Evolutionary conservation across 1,140 invertebrate species (phyloP).

Genomic region (Octopus bimaculoides): DNA sequence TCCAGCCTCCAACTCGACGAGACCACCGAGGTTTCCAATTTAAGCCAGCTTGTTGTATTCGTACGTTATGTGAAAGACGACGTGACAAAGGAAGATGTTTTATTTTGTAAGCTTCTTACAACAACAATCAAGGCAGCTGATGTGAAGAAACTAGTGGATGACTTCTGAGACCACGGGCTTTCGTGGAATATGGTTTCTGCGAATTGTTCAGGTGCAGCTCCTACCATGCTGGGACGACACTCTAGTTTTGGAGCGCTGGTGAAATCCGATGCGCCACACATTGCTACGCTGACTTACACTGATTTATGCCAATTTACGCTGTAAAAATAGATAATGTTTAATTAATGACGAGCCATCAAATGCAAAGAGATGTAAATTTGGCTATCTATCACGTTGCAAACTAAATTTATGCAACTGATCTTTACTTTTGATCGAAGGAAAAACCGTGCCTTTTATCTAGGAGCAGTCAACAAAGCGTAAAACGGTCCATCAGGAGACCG

Average conservation of each 20-base stretch:
- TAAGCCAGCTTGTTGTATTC: constrained; percentile 7
- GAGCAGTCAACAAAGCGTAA: no score
- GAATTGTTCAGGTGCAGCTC: not conserved
- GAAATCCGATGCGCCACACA: constrained; percentile 3
- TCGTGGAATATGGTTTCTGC: constrained; percentile 4
- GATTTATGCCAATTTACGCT: no score
- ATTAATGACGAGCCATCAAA: no score
- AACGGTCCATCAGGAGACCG: no score
- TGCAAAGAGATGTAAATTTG: no score
- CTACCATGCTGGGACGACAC: not conserved
- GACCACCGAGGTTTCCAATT: constrained; percentile 1
- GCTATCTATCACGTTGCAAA: no score
- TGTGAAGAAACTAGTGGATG: constrained; percentile 3
- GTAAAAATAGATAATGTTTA: no score
- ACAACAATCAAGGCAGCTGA: constrained; percentile 7
- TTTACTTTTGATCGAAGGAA: no score
- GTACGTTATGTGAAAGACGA: not conserved
- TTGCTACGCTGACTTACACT: not conserved
- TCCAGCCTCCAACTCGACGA: constrained; percentile 6
- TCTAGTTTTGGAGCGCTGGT: constrained; percentile 6
- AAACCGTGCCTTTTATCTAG: no score
- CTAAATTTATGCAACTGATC: no score
- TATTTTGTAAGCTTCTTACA: not conserved
- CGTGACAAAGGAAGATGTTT: not conserved
- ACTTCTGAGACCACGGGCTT: not conserved